Evolutionary conservation across 2,113 vertebrate genomes (phyloP).

Genomic region (Actenoides hombroni): DNA sequence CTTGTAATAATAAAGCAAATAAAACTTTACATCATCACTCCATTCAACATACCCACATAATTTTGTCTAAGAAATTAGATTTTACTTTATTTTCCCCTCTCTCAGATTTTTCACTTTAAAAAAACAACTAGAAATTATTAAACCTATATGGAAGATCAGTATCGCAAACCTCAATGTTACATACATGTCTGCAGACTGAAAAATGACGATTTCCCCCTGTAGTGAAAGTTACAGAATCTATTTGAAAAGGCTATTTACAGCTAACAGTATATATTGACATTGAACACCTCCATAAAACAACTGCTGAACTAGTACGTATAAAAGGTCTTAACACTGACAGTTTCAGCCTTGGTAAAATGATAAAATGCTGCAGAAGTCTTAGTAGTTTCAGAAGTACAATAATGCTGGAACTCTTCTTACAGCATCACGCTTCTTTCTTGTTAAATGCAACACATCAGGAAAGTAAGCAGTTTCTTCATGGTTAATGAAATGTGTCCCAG

Average conservation of each 20-base stretch:
- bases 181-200: not conserved
- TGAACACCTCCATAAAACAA: not conserved
- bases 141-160: not conserved
- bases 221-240: not conserved
- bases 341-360: not conserved
- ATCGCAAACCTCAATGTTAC: not conserved
- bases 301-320: not conserved
- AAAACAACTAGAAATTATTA: not conserved
- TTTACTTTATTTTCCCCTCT: fast-evolving
- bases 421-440: not conserved
- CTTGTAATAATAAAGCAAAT: not conserved
- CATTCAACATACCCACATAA: not conserved
- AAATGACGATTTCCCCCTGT: fast-evolving
- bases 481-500: not conserved
- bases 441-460: not conserved
- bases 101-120: not conserved
- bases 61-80: not conserved
- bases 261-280: not conserved
- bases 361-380: not conserved
- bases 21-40: not conserved
- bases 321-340: not conserved
- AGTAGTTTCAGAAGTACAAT: not conserved
- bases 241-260: not conserved
- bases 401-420: not conserved
- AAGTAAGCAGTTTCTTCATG: not conserved